phyloP scores from a whole-genome alignment of 2,113 vertebrate genomes.

The Poecilia latipinna region DNA sequence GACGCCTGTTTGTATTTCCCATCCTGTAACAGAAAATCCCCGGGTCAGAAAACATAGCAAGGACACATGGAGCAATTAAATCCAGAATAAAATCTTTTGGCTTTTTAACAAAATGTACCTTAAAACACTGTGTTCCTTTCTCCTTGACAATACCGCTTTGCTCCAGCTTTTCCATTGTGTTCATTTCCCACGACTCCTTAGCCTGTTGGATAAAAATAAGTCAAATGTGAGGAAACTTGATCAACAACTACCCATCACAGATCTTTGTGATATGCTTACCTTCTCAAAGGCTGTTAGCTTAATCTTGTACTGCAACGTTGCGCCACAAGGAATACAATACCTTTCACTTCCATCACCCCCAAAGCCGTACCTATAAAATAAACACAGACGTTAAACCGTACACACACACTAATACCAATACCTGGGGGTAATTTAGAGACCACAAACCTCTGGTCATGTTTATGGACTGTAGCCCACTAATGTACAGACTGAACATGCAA shows the following conservation, averaged over 20 bases:
- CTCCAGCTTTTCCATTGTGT: conserved; percentile 89
- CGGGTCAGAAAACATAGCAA: conserved; percentile 9
- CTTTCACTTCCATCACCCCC: conserved; percentile 85
- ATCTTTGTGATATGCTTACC: conserved; percentile 70
- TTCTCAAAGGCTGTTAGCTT: conserved; percentile 93
- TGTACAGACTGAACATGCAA: too few relatives aligned
- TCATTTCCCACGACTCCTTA: conserved; percentile 99
- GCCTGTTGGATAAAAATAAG: conserved; percentile 75
- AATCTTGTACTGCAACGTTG: conserved; percentile 89
- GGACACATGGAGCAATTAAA: not conserved
- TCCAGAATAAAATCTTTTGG: conserved; percentile 43
- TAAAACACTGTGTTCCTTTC: conserved; percentile 95
- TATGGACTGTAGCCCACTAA: too few relatives aligned
- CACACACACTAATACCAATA: too few relatives aligned
- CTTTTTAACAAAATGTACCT: conserved; percentile 78
- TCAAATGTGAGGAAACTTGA: not conserved
- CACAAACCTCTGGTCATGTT: too few relatives aligned
- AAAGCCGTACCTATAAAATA: conserved; percentile 87
- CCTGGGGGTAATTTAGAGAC: too few relatives aligned
- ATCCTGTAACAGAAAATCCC: conserved; percentile 76
- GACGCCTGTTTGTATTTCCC: conserved; percentile 92
- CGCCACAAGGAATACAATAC: conserved; percentile 87
- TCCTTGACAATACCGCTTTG: conserved; percentile 94
- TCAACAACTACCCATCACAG: not conserved
- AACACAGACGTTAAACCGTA: not conserved